Base-by-base conservation (phyloP, 2,888 invertebrate species). In the Dynastes hyllus region DNA sequence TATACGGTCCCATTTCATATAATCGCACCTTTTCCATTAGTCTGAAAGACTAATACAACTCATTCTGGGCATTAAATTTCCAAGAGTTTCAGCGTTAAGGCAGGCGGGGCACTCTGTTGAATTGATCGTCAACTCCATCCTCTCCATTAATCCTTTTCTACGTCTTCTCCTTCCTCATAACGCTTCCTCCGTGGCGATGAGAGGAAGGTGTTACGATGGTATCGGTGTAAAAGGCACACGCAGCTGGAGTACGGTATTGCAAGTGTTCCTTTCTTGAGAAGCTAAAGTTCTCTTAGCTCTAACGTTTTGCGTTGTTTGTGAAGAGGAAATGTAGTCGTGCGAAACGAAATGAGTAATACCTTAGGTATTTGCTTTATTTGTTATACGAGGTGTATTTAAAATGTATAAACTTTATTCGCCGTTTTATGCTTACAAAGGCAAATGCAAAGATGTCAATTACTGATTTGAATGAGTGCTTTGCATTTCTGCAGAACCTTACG, bases 11-110 rank as follows among this genome's bases (percentile, higher is more conserved):
- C 73, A 58, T 58, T 58, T 58, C 58, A 55, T 73, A 73, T 73
- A 73, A 73, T 73, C 73, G 73, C 73, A 73, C 73, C 73, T 73
- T 73, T 70, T 73, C 73, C 73, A 73, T 73, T 73, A 73, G 73
- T 27, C 73, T 45, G 58, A 73, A 73, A 73, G 73, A 58, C 73
- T 73, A 73, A 58, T 73, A 73, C 73, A 73, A 73, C 73, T 73
- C 73, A 73, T 73, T 73, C 73, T 45, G 27, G 73, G 73, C 73
- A 40, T 73, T 73, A 73, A 73, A 73, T 73, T 73, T 58, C 73
- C 58, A 73, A 58, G 73, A 73, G 73, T 55, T 58, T 61, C 58
- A 22, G 16, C 73, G 58, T 58, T 73, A 58, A 40, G 73, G 73
- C 45, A 11, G 45, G 45, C 45, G 45, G 32, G 32, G 45, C 73